phyloP scores from a whole-genome alignment of 2,797 vertebrate species.

The Cynodonichthys magdalenae region DNA sequence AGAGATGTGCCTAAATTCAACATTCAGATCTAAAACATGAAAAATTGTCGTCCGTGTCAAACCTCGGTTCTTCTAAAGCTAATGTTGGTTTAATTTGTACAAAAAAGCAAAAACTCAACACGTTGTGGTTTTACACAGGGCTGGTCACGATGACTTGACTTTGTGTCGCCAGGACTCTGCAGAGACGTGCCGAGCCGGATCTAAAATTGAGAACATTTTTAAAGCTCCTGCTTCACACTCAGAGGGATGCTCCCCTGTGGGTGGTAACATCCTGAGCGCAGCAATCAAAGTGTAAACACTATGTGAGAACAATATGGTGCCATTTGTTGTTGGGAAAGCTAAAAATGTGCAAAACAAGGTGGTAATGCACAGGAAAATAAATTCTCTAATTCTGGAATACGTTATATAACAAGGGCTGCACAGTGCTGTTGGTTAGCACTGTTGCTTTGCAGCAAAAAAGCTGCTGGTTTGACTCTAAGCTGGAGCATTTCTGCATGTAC shows the following conservation, averaged over 20 bases:
- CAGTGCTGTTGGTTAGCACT: too few species aligned
- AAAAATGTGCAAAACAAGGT: background rate
- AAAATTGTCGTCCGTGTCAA: background rate
- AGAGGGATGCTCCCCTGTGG: conserved; percentile 4
- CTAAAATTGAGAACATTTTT: background rate
- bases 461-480: too few species aligned
- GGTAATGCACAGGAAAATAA: background rate
- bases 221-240: background rate
- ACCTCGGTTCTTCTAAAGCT: conserved; percentile 5
- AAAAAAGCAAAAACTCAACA: conserved; percentile 30
- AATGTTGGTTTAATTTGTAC: conserved; percentile 31
- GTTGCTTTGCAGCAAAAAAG: too few species aligned
- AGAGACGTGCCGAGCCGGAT: conserved; percentile 3
- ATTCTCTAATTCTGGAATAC: too few species aligned
- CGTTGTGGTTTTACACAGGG: conserved; percentile 32
- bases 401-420: too few species aligned
- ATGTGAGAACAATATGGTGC: background rate
- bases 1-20: background rate
- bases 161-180: conserved; percentile 17
- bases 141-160: conserved; percentile 26
- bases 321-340: background rate
- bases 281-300: conserved; percentile 1
- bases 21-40: background rate
- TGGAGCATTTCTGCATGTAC: too few species aligned
- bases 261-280: conserved; percentile 6